Evolutionary conservation across 2,888 invertebrate genomes (phyloP).

Genomic region (Gisinianus flammeolus): DNA sequence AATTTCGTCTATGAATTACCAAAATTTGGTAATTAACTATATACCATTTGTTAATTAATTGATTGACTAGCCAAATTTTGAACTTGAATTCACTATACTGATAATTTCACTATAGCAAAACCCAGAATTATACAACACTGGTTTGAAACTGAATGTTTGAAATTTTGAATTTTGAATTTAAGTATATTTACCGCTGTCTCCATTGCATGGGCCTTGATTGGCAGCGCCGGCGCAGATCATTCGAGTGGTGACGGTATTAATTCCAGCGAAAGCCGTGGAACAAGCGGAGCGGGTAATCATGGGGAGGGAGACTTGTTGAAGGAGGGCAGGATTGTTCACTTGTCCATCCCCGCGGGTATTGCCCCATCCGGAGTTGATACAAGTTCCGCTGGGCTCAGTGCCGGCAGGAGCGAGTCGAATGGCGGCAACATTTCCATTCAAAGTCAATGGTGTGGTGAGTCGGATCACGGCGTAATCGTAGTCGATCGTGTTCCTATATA

Average conservation of each 20-base stretch:
- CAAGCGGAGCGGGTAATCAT: constrained; percentile 37
- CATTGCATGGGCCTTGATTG: constrained; percentile 44
- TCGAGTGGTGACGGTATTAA: constrained; percentile 42
- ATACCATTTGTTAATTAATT: too few relatives aligned
- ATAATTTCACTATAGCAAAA: too few relatives aligned
- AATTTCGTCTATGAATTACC: too few relatives aligned
- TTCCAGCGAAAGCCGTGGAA: constrained; percentile 23
- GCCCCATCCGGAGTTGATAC: constrained; percentile 46
- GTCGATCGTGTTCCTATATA: constrained; percentile 41
- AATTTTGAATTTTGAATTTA: too few relatives aligned
- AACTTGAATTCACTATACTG: too few relatives aligned
- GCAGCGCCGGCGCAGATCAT: constrained; percentile 47
- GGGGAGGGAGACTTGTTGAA: constrained; percentile 39
- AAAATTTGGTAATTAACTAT: too few relatives aligned
- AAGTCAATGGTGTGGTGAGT: constrained; percentile 33
- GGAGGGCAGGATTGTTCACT: constrained; percentile 31
- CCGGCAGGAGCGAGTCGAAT: constrained; percentile 35
- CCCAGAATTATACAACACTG: too few relatives aligned
- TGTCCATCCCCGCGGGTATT: constrained; percentile 41
- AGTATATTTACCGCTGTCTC: too few relatives aligned
- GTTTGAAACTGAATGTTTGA: too few relatives aligned
- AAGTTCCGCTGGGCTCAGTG: constrained; percentile 37
- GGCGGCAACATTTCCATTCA: constrained; percentile 37
- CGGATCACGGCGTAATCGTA: constrained; percentile 43
- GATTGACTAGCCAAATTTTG: too few relatives aligned